These are phyloP conservation scores for Siphlonurus alternatus DNA, from an alignment of 2,888 invertebrate genomes.

Conservation along the genomic window DNA sequence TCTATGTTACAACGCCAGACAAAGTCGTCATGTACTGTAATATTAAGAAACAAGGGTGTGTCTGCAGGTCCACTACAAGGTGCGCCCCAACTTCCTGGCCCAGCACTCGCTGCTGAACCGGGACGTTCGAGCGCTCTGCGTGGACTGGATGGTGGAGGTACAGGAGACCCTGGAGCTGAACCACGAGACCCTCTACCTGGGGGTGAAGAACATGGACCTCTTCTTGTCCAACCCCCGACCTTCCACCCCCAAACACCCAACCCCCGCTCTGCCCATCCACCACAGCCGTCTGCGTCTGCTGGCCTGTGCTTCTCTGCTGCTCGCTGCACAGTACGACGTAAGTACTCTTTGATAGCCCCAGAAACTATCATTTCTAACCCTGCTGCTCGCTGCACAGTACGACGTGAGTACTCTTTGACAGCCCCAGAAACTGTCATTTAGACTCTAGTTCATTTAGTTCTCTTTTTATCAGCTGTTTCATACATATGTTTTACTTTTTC, in stretches of 20 bases:
- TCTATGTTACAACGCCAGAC: too few species aligned
- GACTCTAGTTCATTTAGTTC: too few species aligned
- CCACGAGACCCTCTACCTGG: constrained; percentile 94
- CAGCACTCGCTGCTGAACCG: constrained; percentile 59
- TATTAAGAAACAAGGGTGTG: constrained; percentile 10
- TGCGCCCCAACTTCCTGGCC: constrained; percentile 51
- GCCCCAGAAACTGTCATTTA: not conserved
- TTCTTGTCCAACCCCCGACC: constrained; percentile 35
- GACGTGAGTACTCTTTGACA: not conserved
- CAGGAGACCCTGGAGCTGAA: constrained; percentile 95
- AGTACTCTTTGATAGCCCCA: too few species aligned
- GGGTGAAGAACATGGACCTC: constrained; percentile 87
- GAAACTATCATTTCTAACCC: too few species aligned
- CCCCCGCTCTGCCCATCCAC: not conserved
- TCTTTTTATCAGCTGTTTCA: too few species aligned
- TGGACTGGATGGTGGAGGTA: constrained; percentile 99
- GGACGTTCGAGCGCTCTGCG: constrained; percentile 82
- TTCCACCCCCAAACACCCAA: not conserved
- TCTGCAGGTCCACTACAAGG: constrained; percentile 41
- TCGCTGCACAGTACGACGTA: constrained; percentile 93
- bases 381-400: not conserved
- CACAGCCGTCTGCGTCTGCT: not conserved
- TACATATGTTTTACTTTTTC: too few species aligned
- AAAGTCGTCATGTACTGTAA: too few species aligned
- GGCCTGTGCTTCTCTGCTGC: constrained; percentile 59